Conservation (phyloP, 92 coral and sea anemone genomes). For the Porites lobata region DNA sequence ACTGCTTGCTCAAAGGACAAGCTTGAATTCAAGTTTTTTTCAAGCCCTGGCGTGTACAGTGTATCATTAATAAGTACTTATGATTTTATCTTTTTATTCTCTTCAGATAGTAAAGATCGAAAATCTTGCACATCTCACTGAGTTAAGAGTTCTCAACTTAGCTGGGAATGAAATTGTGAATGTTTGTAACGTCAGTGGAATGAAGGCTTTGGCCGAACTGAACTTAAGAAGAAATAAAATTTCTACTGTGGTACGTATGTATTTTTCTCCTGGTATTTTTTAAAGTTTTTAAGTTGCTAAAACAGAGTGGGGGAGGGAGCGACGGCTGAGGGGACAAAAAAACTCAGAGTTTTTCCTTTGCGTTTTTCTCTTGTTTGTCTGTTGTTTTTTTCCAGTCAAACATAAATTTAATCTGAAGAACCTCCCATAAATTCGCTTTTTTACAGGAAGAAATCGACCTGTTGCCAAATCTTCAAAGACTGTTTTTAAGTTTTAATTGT, state of each 20-base stretch:
- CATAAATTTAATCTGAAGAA: background rate
- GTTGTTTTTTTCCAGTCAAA: background rate
- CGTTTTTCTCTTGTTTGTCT: too few relatives aligned
- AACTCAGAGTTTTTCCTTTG: too few relatives aligned
- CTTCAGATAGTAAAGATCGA: slow-evolving; percentile 84
- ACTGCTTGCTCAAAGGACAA: too few relatives aligned
- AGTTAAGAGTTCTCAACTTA: slow-evolving; percentile 91
- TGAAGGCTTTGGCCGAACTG: slow-evolving; percentile 91
- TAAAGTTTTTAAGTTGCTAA: background rate
- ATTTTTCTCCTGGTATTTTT: background rate
- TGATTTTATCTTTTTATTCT: background rate
- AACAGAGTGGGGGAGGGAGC: background rate
- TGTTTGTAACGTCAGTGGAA: slow-evolving; percentile 86
- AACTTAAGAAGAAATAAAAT: slow-evolving; percentile 96
- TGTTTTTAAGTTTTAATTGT: slow-evolving; percentile 92
- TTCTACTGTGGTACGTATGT: slow-evolving; percentile 79
- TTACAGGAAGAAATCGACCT: slow-evolving; percentile 88
- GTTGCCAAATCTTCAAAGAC: slow-evolving; percentile 86
- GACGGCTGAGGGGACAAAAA: too few relatives aligned
- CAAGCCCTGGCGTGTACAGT: too few relatives aligned
- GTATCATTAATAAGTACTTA: too few relatives aligned
- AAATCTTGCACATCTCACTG: slow-evolving; percentile 89
- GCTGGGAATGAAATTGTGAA: slow-evolving; percentile 95
- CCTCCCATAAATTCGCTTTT: background rate
- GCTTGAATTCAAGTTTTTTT: too few relatives aligned